Conservation (phyloP, 1,140 invertebrate species). For the Lordiphosa mommai region DNA sequence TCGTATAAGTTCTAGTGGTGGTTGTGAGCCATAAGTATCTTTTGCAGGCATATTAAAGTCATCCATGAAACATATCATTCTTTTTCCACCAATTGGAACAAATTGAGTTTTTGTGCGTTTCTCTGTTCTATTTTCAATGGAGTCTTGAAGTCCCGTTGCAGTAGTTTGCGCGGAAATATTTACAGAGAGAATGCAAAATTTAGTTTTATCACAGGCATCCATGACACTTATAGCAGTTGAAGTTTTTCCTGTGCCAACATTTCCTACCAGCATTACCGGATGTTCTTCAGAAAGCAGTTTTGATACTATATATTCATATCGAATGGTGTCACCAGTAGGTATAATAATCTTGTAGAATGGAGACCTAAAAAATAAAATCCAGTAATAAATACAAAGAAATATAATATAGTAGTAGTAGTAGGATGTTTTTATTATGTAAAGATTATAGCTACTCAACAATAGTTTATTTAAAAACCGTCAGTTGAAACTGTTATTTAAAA, state of each 20-base stretch:
- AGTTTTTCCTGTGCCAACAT: conserved; percentile 91
- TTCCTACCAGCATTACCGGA: conserved; percentile 88
- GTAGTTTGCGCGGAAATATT: conserved; percentile 94
- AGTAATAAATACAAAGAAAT: too few species aligned
- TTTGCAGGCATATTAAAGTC: conserved; percentile 95
- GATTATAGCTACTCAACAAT: too few species aligned
- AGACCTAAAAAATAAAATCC: conserved; percentile 77
- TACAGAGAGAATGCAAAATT: conserved; percentile 85
- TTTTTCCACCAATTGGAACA: conserved; percentile 88
- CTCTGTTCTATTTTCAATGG: conserved; percentile 89
- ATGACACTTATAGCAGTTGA: conserved; percentile 86
- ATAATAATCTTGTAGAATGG: conserved; percentile 91
- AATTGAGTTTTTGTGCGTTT: conserved; percentile 91
- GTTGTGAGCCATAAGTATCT: conserved; percentile 91
- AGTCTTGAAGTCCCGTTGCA: conserved; percentile 87
- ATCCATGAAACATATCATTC: conserved; percentile 91
- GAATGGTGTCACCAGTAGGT: conserved; percentile 90
- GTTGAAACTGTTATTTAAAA: too few species aligned
- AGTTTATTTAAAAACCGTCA: too few species aligned
- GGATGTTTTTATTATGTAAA: too few species aligned
- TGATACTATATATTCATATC: conserved; percentile 87
- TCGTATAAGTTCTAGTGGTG: conserved; percentile 90
- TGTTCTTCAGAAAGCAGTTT: conserved; percentile 83
- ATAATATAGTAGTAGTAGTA: too few species aligned
- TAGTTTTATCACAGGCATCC: conserved; percentile 82